Conservation (phyloP, 2,797 vertebrate genomes). For the Aselliscus stoliczkanus region DNA sequence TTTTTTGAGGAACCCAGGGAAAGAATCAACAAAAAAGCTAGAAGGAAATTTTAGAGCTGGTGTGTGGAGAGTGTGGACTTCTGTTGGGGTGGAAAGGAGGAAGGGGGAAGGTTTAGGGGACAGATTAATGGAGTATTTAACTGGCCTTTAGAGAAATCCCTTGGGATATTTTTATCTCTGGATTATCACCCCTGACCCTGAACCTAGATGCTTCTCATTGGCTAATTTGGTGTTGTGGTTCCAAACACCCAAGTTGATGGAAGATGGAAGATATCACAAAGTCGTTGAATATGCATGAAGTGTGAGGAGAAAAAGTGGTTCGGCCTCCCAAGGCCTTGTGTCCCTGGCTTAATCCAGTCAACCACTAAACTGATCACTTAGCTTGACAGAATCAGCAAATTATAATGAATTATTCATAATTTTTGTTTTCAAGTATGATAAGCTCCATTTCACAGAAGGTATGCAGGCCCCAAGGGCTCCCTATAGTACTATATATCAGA, state of each 20-base stretch:
- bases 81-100: background rate
- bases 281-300: background rate
- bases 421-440: slow-evolving; percentile 49
- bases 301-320: background rate
- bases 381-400: background rate
- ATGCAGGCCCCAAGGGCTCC: background rate
- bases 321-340: background rate
- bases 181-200: background rate
- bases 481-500: background rate
- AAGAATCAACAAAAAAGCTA: background rate
- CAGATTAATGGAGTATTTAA: background rate
- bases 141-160: background rate
- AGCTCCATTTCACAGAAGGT: background rate
- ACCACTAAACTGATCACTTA: background rate
- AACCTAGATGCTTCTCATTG: background rate
- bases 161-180: background rate
- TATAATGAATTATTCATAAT: slow-evolving; percentile 56
- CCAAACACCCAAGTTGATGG: background rate
- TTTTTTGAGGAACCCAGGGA: no score
- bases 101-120: background rate
- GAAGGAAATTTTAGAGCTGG: background rate
- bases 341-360: background rate
- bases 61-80: background rate
- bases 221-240: background rate
- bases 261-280: background rate